Evolutionary conservation across 2,797 vertebrate species (phyloP).

Genomic region (Sebastes melanostomus): DNA sequence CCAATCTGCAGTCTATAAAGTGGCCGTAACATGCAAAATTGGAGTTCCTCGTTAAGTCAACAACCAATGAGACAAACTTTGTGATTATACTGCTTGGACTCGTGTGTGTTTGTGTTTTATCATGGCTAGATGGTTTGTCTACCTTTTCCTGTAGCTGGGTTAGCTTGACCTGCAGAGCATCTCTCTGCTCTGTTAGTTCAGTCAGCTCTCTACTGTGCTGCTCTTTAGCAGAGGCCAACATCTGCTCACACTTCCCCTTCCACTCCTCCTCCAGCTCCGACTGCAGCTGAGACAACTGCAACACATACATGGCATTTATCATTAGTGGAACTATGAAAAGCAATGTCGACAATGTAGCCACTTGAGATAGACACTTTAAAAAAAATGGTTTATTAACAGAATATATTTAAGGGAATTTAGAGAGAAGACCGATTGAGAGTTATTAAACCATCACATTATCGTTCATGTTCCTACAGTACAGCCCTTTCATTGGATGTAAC

Average conservation of each 20-base stretch:
- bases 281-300: slow-evolving; percentile 86
- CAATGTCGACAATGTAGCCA: not conserved
- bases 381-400: not conserved
- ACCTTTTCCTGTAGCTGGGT: slow-evolving; percentile 87
- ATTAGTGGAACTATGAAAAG: not conserved
- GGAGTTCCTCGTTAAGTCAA: not conserved
- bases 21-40: not conserved
- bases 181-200: slow-evolving; percentile 85
- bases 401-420: not conserved
- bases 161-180: slow-evolving; percentile 81
- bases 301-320: not conserved
- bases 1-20: not conserved
- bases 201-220: slow-evolving; percentile 80
- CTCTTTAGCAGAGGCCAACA: slow-evolving; percentile 79
- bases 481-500: slow-evolving; percentile 58
- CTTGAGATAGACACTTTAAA: not conserved
- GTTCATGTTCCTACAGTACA: not conserved
- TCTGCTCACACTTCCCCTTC: slow-evolving; percentile 83
- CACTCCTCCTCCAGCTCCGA: slow-evolving; percentile 89
- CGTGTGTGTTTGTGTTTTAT: not conserved
- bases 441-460: not conserved
- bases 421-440: not conserved
- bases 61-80: not conserved
- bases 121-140: not conserved
- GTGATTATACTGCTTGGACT: accelerated